A percentile compares a stretch with the other conserved stretches of the same genome.
Evolutionary conservation across 2,797 vertebrate species (phyloP).

Genomic region (Lepus townsendii): DNA sequence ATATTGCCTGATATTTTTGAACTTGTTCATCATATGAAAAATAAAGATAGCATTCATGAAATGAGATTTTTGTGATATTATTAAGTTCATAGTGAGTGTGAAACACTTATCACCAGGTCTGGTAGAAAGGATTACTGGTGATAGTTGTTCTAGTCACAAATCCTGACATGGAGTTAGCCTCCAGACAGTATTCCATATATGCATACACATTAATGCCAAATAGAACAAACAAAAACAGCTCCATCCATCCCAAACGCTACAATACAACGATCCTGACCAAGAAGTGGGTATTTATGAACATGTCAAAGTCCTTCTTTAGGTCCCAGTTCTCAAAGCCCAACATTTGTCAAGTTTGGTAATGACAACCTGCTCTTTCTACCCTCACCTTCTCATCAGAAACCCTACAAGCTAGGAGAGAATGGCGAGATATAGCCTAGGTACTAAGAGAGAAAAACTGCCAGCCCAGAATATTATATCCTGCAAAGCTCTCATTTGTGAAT

Average conservation of each 20-base stretch:
- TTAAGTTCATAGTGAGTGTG: background rate
- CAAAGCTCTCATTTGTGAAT: too few relatives aligned
- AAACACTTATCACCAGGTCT: background rate
- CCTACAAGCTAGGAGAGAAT: too few relatives aligned
- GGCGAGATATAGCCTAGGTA: too few relatives aligned
- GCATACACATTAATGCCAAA: background rate
- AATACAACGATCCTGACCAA: background rate
- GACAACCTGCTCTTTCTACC: background rate
- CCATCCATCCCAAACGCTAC: background rate
- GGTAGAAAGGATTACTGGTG: background rate
- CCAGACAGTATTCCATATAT: background rate
- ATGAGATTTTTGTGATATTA: background rate
- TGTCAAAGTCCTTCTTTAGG: background rate
- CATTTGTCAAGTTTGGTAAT: background rate
- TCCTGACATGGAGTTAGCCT: background rate
- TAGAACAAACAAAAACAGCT: background rate
- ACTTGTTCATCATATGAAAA: background rate
- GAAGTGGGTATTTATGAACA: background rate
- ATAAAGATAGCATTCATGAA: constrained; percentile 21
- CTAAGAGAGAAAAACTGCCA: too few relatives aligned
- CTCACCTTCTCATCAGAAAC: background rate
- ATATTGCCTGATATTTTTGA: background rate
- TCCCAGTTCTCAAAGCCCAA: background rate
- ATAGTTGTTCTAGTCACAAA: background rate
- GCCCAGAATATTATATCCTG: too few relatives aligned